These are phyloP conservation scores for Brachynemurus nebulosus DNA, from an alignment of 2,888 invertebrate genomes.

Conservation along the genomic window DNA sequence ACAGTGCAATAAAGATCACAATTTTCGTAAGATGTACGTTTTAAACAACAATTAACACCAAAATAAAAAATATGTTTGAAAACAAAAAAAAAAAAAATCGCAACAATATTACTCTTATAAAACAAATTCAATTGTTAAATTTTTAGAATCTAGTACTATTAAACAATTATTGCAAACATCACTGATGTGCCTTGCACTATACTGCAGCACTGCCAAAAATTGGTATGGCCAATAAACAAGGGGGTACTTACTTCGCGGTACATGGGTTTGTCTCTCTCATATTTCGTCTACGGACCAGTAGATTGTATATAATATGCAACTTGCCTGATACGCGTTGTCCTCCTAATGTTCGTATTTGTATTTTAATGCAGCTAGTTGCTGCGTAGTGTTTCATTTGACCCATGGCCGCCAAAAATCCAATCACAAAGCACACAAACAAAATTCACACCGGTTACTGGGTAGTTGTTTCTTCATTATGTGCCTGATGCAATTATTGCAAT, in stretches of 20 bases:
- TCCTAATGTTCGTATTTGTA: slow-evolving; percentile 7
- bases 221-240: slow-evolving; percentile 6
- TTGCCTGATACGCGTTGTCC: not conserved
- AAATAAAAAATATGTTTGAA: not conserved
- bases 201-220: slow-evolving; percentile 8
- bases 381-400: no score
- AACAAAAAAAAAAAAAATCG: slow-evolving; percentile 1
- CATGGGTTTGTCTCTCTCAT: slow-evolving; percentile 8
- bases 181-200: slow-evolving; percentile 7
- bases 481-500: no score
- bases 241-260: slow-evolving; percentile 6
- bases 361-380: not conserved
- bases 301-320: slow-evolving; percentile 6
- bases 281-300: slow-evolving; percentile 10
- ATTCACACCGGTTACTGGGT: no score
- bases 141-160: not conserved
- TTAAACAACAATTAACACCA: not conserved
- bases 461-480: no score
- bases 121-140: slow-evolving; percentile 1
- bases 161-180: slow-evolving; percentile 6
- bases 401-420: no score
- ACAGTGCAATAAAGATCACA: no score
- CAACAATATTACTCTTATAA: not conserved
- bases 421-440: no score
- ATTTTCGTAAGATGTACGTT: no score